Percentiles rank a stretch among this genome's conserved stretches.
Conservation (phyloP, 1,140 invertebrate genomes). For the Camponotus floridanus region DNA sequence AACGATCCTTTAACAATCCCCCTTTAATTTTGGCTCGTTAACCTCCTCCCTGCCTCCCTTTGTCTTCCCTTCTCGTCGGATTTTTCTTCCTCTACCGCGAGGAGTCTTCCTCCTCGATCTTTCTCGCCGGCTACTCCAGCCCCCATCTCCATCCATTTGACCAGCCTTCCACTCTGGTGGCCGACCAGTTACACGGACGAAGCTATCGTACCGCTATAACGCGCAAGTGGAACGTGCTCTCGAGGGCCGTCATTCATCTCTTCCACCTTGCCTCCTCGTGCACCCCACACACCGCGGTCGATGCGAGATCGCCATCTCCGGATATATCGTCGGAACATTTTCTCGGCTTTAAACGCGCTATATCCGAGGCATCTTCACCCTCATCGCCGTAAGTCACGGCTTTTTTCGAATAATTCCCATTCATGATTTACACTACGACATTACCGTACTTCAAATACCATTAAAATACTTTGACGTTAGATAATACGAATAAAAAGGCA, state of each 20-base stretch:
- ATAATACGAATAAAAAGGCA: neutral
- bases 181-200: constrained; percentile 68
- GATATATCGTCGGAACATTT: constrained; percentile 46
- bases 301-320: constrained; percentile 50
- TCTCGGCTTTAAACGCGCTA: constrained; percentile 34
- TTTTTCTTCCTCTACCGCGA: constrained; percentile 21
- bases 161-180: constrained; percentile 77
- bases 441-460: constrained; percentile 18
- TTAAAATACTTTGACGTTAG: constrained; percentile 15
- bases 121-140: constrained; percentile 26
- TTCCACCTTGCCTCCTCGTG: neutral
- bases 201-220: constrained; percentile 59
- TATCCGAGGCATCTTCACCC: constrained; percentile 52
- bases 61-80: neutral
- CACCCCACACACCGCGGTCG: constrained; percentile 6
- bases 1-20: neutral
- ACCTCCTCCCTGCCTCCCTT: constrained; percentile 20
- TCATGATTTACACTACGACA: constrained; percentile 8
- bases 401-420: constrained; percentile 10
- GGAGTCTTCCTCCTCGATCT: constrained; percentile 39
- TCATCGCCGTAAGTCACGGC: constrained; percentile 31
- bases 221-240: constrained; percentile 71
- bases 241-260: constrained; percentile 60
- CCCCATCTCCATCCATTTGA: constrained; percentile 62
- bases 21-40: constrained; percentile 14